Conservation (phyloP, 2,113 vertebrate species). For the Orycteropus afer region DNA sequence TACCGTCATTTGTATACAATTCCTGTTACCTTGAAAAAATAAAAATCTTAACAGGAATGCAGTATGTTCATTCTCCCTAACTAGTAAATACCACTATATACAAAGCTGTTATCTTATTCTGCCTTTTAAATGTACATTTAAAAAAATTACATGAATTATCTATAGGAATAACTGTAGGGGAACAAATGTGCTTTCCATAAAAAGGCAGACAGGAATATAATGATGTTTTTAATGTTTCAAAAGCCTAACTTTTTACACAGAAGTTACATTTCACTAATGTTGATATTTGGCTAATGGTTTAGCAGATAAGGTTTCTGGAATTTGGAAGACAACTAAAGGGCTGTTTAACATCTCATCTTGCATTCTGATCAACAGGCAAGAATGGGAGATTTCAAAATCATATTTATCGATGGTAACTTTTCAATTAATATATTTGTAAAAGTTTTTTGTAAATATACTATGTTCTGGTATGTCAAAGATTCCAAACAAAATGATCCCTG, state of each 20-base stretch:
- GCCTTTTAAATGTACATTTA: conserved; percentile 90
- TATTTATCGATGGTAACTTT: conserved; percentile 89
- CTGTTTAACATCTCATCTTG: conserved; percentile 80
- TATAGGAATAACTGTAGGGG: conserved; percentile 86
- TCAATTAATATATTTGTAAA: conserved; percentile 90
- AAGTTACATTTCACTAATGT: conserved; percentile 84
- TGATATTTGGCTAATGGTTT: conserved; percentile 81
- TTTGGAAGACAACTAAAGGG: conserved; percentile 78
- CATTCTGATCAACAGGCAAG: conserved; percentile 78
- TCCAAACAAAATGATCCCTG: conserved; percentile 91
- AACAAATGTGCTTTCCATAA: conserved; percentile 87
- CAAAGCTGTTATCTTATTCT: conserved; percentile 89
- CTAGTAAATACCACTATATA: conserved; percentile 88
- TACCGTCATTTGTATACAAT: conserved; percentile 91
- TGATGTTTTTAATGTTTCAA: conserved; percentile 86
- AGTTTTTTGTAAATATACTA: conserved; percentile 91
- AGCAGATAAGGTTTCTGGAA: conserved; percentile 68
- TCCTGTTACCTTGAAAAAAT: conserved; percentile 90
- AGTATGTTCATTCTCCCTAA: conserved; percentile 89
- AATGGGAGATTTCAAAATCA: conserved; percentile 82
- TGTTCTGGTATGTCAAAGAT: conserved; percentile 88
- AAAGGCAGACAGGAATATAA: conserved; percentile 86
- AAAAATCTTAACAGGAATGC: conserved; percentile 89
- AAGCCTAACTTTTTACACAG: conserved; percentile 87
- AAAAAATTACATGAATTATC: conserved; percentile 82